Evolutionary conservation across 2,113 vertebrate species (phyloP).

Genomic region (Hydrochoerus hydrochaeris): DNA sequence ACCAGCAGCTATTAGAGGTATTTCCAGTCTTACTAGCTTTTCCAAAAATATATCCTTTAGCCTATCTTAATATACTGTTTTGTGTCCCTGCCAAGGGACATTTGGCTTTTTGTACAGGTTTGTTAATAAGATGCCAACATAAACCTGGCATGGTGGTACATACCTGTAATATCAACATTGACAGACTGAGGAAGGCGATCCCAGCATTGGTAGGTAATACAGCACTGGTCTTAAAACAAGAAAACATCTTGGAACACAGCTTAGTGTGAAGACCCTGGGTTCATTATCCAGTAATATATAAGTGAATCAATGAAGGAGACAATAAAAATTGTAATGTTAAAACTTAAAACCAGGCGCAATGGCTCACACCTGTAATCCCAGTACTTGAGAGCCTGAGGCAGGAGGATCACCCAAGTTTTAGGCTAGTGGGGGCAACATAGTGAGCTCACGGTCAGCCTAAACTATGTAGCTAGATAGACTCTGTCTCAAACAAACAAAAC

Average conservation of each 20-base stretch:
- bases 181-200: neutral
- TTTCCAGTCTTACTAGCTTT: neutral
- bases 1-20: neutral
- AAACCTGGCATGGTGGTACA: neutral
- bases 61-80: neutral
- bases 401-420: neutral
- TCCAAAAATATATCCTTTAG: neutral
- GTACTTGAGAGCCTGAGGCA: neutral
- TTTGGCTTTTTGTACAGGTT: neutral
- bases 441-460: neutral
- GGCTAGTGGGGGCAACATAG: neutral
- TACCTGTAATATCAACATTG: neutral
- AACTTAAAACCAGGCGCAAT: neutral
- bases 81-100: neutral
- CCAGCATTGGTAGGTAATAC: neutral
- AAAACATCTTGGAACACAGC: neutral
- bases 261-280: neutral
- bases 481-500: neutral
- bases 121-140: neutral
- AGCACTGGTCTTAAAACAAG: neutral
- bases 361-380: neutral
- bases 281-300: neutral
- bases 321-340: neutral
- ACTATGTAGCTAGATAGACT: neutral
- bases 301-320: neutral